Percentiles rank a stretch among this genome's conserved stretches.
Evolutionary conservation across 2,113 vertebrate genomes (phyloP).

Genomic region (Hippolais icterina): DNA sequence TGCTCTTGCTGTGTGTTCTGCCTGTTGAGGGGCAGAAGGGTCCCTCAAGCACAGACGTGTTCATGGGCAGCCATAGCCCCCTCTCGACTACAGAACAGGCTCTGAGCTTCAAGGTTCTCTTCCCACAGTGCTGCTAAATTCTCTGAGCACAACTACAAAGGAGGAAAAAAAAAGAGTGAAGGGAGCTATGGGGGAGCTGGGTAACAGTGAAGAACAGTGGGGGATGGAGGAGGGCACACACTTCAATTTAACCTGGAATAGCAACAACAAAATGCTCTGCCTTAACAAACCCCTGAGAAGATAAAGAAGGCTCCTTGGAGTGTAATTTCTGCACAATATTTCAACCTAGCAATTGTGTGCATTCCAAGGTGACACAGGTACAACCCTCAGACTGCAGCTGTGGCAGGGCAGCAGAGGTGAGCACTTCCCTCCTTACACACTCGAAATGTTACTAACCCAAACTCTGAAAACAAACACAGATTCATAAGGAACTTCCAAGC

Average conservation of each 20-base stretch:
- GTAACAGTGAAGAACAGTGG: not conserved
- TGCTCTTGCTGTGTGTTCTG: not conserved
- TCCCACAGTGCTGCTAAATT: not conserved
- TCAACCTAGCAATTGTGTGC: not conserved
- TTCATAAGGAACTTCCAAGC: not conserved
- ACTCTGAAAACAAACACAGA: not conserved
- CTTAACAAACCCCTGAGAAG: not conserved
- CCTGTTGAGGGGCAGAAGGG: not conserved
- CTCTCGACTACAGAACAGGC: not conserved
- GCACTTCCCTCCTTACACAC: not conserved
- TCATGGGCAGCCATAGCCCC: not conserved
- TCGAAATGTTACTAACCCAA: not conserved
- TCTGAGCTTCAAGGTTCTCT: not conserved
- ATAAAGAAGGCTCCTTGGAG: not conserved
- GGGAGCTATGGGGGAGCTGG: not conserved
- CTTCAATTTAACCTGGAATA: not conserved
- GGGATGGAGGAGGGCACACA: not conserved
- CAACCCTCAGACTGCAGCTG: not conserved
- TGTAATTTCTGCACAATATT: not conserved
- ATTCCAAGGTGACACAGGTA: not conserved
- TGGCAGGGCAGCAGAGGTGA: not conserved
- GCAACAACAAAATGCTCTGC: not conserved
- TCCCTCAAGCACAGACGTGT: not conserved
- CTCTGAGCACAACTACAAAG: not conserved
- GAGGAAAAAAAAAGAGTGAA: not conserved